Evolutionary conservation across 2,797 vertebrate genomes (phyloP).

Genomic region (Synanceia verrucosa): DNA sequence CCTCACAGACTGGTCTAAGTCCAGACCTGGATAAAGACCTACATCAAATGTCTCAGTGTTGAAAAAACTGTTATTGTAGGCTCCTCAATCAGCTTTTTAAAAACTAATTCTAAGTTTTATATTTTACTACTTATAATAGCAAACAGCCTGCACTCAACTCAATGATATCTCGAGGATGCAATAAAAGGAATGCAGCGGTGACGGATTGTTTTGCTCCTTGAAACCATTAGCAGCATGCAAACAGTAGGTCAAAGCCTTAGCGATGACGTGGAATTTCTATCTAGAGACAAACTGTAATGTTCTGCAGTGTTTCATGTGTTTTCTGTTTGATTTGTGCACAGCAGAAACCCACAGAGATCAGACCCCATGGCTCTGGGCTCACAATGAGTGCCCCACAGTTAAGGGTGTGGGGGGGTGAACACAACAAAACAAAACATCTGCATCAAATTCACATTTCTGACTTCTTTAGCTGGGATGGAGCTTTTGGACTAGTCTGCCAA

Average conservation of each 20-base stretch:
- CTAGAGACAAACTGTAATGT: constrained; percentile 34
- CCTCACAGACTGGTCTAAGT: constrained; percentile 27
- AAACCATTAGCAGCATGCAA: constrained; percentile 25
- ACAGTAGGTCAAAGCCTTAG: constrained; percentile 20
- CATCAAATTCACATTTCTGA: constrained; percentile 36
- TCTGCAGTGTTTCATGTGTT: constrained; percentile 49
- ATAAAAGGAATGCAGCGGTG: background rate
- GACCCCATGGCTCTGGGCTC: constrained; percentile 45
- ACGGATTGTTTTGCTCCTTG: constrained; percentile 14
- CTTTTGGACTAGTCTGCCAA: constrained; percentile 13
- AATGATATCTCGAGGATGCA: background rate
- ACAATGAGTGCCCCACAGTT: constrained; percentile 44
- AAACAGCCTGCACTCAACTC: constrained; percentile 3
- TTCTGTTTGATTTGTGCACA: constrained; percentile 43
- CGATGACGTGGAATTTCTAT: constrained; percentile 29
- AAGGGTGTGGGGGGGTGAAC: constrained; percentile 2
- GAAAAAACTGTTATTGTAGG: background rate
- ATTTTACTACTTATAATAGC: background rate
- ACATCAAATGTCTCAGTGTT: background rate
- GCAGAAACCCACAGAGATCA: constrained; percentile 44
- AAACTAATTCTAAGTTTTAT: constrained; percentile 17
- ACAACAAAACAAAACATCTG: constrained; percentile 44
- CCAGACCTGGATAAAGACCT: too few relatives aligned
- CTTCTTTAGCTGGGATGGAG: constrained; percentile 17
- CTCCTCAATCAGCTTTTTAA: background rate